phyloP scores from a whole-genome alignment of 2,888 invertebrate species.

The Drepana falcataria region DNA sequence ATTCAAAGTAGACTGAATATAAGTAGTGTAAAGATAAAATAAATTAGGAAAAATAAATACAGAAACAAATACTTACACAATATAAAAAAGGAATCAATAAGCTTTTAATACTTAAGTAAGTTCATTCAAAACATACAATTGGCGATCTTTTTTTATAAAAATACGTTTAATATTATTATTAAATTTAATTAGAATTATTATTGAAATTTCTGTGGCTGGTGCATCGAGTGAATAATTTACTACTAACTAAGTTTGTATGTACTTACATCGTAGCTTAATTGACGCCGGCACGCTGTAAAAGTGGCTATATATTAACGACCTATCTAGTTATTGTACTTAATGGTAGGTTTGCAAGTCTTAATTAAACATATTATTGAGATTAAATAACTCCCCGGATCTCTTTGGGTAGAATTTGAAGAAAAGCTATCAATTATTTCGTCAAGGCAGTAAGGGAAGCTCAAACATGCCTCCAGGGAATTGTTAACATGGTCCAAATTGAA shows the following conservation, averaged over 20 bases:
- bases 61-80: background rate
- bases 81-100: background rate
- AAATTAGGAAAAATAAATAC: background rate
- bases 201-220: background rate
- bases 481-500: background rate
- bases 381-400: background rate
- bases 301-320: conserved; percentile 37
- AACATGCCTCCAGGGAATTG: background rate
- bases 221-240: background rate
- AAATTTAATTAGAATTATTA: background rate
- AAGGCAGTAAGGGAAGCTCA: background rate
- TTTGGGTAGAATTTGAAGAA: too few relatives aligned
- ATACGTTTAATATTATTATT: background rate
- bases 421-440: background rate
- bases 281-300: conserved; percentile 51
- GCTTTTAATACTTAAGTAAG: background rate
- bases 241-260: background rate
- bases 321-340: conserved; percentile 69
- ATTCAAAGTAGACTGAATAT: too few relatives aligned
- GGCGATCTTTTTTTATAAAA: background rate
- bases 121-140: background rate
- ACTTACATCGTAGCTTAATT: conserved; percentile 44
- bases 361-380: conserved; percentile 19
- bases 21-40: too few relatives aligned
- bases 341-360: conserved; percentile 49